Evolutionary conservation across 2,113 vertebrate species (phyloP).

Genomic region (Sarotherodon lohbergeri): DNA sequence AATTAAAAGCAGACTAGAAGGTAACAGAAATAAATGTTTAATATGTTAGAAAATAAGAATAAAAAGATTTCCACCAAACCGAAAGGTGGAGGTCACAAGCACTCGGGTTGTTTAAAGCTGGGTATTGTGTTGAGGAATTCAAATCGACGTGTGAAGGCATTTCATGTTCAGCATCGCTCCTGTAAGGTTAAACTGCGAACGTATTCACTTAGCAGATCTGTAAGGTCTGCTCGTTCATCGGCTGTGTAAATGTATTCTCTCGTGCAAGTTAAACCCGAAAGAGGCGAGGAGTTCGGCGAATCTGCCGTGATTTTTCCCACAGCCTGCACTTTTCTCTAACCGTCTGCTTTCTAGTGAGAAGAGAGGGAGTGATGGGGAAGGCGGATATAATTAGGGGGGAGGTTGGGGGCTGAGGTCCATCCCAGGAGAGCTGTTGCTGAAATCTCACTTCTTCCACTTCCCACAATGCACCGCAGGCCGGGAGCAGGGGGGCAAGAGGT

Average conservation of each 20-base stretch:
- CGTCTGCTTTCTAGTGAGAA: neutral
- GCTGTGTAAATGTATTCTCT: neutral
- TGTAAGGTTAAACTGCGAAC: neutral
- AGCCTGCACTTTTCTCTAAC: neutral
- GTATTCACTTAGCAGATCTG: neutral
- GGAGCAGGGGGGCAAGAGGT: neutral
- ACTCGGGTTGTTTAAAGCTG: neutral
- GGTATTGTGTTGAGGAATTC: neutral
- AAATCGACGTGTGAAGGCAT: neutral
- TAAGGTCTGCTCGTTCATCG: neutral
- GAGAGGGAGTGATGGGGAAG: neutral
- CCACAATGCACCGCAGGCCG: constrained; percentile 36
- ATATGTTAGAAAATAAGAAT: neutral
- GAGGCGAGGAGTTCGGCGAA: neutral
- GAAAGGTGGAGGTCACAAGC: neutral
- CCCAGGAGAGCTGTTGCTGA: constrained; percentile 33
- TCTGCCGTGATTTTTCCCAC: neutral
- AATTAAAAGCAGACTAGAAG: neutral
- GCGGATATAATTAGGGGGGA: constrained; percentile 25
- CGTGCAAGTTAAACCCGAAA: neutral
- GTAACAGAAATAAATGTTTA: neutral
- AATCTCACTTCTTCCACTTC: constrained; percentile 31
- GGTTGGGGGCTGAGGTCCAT: constrained; percentile 10
- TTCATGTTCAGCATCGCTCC: neutral
- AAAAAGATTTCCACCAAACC: neutral